These are phyloP conservation scores for Hydrozoanthus gracilis DNA, from an alignment of 92 coral and sea anemone species.

Conservation along the genomic window DNA sequence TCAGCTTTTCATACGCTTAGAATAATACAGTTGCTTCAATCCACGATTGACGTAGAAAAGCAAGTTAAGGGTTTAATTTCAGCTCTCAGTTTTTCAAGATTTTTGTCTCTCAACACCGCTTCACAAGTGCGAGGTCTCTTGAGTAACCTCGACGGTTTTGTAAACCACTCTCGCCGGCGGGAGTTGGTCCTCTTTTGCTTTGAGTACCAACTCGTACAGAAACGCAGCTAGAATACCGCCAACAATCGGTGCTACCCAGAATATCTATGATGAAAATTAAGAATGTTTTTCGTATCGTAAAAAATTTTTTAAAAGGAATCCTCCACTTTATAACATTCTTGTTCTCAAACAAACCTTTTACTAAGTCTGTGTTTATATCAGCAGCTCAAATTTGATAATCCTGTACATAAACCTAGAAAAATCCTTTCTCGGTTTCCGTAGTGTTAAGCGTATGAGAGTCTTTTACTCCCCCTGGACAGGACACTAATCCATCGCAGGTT, in stretches of 20 bases:
- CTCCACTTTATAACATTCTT: too few relatives aligned
- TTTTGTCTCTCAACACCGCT: neutral
- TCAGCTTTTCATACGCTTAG: neutral
- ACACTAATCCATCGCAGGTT: too few relatives aligned
- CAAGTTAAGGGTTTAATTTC: neutral
- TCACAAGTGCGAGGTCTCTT: slow-evolving; percentile 31
- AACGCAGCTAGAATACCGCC: slow-evolving; percentile 75
- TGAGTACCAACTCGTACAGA: slow-evolving; percentile 71
- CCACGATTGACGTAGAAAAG: neutral
- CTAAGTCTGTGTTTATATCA: too few relatives aligned
- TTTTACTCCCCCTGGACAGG: too few relatives aligned
- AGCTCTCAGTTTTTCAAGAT: neutral
- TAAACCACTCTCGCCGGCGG: slow-evolving; percentile 34
- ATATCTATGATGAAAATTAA: slow-evolving; percentile 53
- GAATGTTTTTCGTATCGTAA: neutral
- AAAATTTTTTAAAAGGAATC: too few relatives aligned
- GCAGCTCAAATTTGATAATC: too few relatives aligned
- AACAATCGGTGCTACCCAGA: slow-evolving; percentile 81
- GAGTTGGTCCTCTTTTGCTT: slow-evolving; percentile 61
- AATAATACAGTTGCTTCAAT: neutral
- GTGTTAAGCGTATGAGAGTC: too few relatives aligned
- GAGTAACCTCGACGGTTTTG: neutral
- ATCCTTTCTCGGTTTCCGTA: too few relatives aligned
- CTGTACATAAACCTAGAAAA: too few relatives aligned
- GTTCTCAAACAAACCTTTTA: too few relatives aligned